Evolutionary conservation across 1,140 invertebrate genomes (phyloP).

Genomic region (Eupeodes corollae): DNA sequence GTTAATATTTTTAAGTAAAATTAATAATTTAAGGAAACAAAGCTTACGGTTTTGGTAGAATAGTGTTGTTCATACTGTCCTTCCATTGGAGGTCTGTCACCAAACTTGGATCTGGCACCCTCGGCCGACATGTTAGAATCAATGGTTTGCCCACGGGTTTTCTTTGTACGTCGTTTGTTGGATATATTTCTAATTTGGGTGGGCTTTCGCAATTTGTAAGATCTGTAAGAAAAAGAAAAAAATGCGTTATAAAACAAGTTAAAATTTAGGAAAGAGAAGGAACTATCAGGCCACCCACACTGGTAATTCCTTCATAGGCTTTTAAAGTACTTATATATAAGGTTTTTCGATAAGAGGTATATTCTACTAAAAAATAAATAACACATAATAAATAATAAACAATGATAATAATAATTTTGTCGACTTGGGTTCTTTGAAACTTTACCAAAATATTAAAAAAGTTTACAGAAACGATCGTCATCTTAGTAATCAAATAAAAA

Average conservation of each 20-base stretch:
- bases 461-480: no score
- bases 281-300: no score
- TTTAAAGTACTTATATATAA: no score
- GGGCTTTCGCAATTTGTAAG: conserved; percentile 17
- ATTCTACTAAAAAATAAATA: no score
- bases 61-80: conserved; percentile 50
- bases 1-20: not conserved
- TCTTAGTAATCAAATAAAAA: no score
- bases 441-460: no score
- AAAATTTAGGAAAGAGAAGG: not conserved
- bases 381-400: no score
- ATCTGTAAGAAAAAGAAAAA: conserved; percentile 18
- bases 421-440: no score
- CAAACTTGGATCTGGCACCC: conserved; percentile 46
- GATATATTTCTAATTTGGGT: conserved; percentile 52
- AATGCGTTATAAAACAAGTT: not conserved
- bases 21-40: not conserved
- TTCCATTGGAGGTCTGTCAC: conserved; percentile 60
- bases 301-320: no score
- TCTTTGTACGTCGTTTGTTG: conserved; percentile 48
- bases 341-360: no score
- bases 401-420: no score
- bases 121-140: conserved; percentile 57
- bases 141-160: conserved; percentile 57
- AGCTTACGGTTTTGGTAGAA: conserved; percentile 51